Evolutionary conservation across 2,113 vertebrate genomes (phyloP), one percentile per base, ranked within the genome.

Genomic region (Raja brachyura): DNA sequence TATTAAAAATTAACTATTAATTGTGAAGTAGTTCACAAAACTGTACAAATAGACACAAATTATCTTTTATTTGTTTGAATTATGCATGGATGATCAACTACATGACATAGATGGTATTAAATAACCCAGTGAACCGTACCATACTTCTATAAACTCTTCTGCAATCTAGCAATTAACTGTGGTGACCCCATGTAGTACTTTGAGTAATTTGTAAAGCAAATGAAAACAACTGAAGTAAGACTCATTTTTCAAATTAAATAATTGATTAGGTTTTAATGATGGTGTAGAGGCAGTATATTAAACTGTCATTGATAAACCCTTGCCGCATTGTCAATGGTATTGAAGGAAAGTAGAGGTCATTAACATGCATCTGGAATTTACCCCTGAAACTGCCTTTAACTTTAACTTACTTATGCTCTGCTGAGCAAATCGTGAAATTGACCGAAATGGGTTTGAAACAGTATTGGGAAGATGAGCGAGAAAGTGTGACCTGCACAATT

Each of bases 241-340:
- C 14, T 90, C 90, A 74, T 92, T 92, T 92, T 92, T 92, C 90
- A 92, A 73, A 68, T 73, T 22, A 48, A 25, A 68, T 10, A 33
- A 5, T 39, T 39, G 48, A 92, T 54, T 54, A 54, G 68, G 66
- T 92, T 70, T 66, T 39, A 92, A 92, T 92, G 90, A 74, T 13
- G 22, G 68, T 70, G 39, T 20, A 48, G 18, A 25, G 48, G 9
- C 7, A 48, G 20, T 6, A 70, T 33, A 73, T 92, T 92, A 92
- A 39, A 92, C 39, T 61, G 8, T 54, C 39, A 74, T 48, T 92
- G 73, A 48, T 92, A 39, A 39, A 92, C 90, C 54, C 90, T 39
- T 74, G 88, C 22, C 39, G 48, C 33, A 10, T 48, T 73, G 39
- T 70, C 68, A 66, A 68, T 25, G 90, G 33, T 8, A 5, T 13